Percentiles rank a stretch among this genome's conserved stretches.
phyloP scores from a whole-genome alignment of 1,140 invertebrate genomes.

The Drosophila carrolli region DNA sequence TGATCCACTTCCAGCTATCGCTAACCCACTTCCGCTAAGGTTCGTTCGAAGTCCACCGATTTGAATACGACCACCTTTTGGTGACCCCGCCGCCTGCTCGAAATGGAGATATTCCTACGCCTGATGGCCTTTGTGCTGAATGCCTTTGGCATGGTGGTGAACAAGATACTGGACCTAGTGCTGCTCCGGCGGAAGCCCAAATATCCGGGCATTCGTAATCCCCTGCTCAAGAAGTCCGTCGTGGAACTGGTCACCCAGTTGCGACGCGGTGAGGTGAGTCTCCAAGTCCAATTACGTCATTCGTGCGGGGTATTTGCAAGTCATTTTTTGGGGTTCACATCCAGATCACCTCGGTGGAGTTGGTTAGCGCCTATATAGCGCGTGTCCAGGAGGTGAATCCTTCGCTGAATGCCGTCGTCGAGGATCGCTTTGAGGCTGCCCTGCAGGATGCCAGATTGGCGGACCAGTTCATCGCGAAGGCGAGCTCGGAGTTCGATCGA shows the following conservation, averaged over 20 bases:
- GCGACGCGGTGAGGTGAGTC: slow-evolving; percentile 64
- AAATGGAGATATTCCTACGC: slow-evolving; percentile 65
- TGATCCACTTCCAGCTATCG: neutral
- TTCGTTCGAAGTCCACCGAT: slow-evolving; percentile 34
- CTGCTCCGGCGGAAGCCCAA: slow-evolving; percentile 29
- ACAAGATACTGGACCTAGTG: slow-evolving; percentile 35
- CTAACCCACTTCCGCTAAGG: slow-evolving; percentile 12
- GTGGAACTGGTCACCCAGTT: slow-evolving; percentile 56
- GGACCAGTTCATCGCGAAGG: slow-evolving; percentile 85
- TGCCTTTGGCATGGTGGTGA: slow-evolving; percentile 47
- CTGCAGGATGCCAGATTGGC: slow-evolving; percentile 88
- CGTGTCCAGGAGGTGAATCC: slow-evolving; percentile 90
- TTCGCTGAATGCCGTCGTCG: slow-evolving; percentile 90
- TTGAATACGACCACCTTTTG: slow-evolving; percentile 29
- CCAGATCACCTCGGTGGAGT: slow-evolving; percentile 87
- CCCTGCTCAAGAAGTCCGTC: slow-evolving; percentile 59
- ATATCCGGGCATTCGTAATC: slow-evolving; percentile 59
- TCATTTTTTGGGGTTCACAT: slow-evolving; percentile 5
- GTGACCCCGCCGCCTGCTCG: slow-evolving; percentile 26
- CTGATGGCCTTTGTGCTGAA: slow-evolving; percentile 52
- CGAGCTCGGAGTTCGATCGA: slow-evolving; percentile 83
- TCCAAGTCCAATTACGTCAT: slow-evolving; percentile 17
- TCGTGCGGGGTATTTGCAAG: slow-evolving; percentile 18
- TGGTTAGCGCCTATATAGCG: slow-evolving; percentile 88
- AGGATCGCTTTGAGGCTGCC: slow-evolving; percentile 89